These are phyloP conservation scores for Allygus modestus DNA, from an alignment of 2,888 invertebrate genomes.

Conservation along the genomic window DNA sequence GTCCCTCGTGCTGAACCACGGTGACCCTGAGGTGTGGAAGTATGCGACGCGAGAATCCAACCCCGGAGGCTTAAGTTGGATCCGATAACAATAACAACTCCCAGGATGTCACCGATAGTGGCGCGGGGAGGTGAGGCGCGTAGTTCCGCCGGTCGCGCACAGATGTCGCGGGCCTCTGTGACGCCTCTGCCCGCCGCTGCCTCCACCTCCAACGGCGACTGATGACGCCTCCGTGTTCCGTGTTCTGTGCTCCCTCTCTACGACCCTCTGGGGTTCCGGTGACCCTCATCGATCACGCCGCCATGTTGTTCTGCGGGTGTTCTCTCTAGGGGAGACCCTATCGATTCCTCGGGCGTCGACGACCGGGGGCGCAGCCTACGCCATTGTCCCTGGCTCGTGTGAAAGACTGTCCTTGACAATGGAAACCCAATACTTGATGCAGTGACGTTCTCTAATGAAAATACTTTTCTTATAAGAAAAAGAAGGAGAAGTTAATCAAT, in stretches of 20 bases:
- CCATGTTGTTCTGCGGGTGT: not conserved
- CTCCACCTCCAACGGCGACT: not conserved
- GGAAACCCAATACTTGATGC: not conserved
- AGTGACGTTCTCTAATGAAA: no score
- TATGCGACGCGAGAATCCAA: not conserved
- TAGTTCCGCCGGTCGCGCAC: slow-evolving; percentile 19
- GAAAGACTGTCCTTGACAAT: not conserved
- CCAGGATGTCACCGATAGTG: slow-evolving; percentile 12
- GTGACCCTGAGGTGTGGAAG: not conserved
- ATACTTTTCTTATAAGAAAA: no score
- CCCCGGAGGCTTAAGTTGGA: not conserved
- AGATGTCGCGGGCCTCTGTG: slow-evolving; percentile 39
- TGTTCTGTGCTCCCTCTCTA: not conserved
- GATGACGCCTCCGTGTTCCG: not conserved
- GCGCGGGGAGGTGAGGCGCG: slow-evolving; percentile 20
- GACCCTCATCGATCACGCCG: slow-evolving; percentile 19
- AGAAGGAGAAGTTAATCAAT: no score
- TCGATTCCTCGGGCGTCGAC: slow-evolving; percentile 23
- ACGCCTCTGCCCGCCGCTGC: slow-evolving; percentile 51
- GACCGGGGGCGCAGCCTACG: slow-evolving; percentile 1
- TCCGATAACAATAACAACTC: slow-evolving; percentile 21
- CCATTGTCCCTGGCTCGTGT: not conserved
- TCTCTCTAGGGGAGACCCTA: slow-evolving; percentile 23
- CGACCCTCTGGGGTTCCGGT: slow-evolving; percentile 34
- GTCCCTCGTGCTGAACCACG: no score